Percentiles rank a stretch among this genome's conserved stretches.
phyloP scores from a whole-genome alignment of 2,113 vertebrate species.

The Salvator merianae region DNA sequence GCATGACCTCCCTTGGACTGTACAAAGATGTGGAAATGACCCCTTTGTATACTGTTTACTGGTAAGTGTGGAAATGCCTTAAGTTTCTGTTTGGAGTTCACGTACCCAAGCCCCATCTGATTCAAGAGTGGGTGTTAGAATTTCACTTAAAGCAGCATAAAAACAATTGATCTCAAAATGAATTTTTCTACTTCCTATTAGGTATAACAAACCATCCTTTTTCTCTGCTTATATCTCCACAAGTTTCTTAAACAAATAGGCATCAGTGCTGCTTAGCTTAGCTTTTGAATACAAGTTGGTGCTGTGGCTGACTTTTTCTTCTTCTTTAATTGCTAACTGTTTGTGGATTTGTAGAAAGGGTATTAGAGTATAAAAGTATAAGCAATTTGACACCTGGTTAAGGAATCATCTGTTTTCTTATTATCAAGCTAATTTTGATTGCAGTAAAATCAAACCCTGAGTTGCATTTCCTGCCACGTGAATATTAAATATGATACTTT shows the following conservation, averaged over 20 bases:
- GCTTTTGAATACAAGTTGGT: not conserved
- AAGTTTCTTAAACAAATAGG: not conserved
- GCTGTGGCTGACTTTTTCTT: not conserved
- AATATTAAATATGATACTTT: conserved; percentile 58
- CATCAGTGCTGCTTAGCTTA: not conserved
- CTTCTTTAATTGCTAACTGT: not conserved
- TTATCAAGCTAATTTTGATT: conserved; percentile 61
- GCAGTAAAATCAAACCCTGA: conserved; percentile 25
- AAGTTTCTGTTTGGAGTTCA: too few species aligned
- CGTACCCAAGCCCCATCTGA: too few species aligned
- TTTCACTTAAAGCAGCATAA: too few species aligned
- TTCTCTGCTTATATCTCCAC: not conserved
- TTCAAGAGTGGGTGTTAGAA: too few species aligned
- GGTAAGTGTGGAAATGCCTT: too few species aligned
- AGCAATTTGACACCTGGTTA: conserved; percentile 57
- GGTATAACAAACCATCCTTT: not conserved
- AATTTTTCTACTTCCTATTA: not conserved
- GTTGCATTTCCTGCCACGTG: conserved; percentile 57
- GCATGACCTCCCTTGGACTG: too few species aligned
- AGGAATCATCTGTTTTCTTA: conserved; percentile 64
- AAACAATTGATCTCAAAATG: too few species aligned
- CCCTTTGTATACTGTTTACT: too few species aligned
- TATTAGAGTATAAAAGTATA: too few species aligned
- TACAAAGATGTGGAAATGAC: too few species aligned
- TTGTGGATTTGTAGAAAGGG: too few species aligned